Evolutionary conservation across 2,797 vertebrate species (phyloP).

Genomic region (Allobates femoralis): DNA sequence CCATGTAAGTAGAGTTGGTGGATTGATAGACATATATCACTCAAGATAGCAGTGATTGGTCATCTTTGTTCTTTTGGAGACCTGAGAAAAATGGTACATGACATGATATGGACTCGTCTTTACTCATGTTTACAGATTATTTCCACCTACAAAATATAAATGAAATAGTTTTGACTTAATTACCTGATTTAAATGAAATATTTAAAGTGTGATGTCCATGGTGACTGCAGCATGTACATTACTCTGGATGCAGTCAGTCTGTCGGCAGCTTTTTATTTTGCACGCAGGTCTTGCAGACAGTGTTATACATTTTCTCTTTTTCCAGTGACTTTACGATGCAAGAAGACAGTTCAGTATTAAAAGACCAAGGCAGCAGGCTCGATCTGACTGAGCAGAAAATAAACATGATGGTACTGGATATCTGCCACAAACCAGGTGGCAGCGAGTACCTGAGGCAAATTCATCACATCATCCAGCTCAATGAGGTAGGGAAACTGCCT

Average conservation of each 20-base stretch:
- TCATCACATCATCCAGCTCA: conserved; percentile 99
- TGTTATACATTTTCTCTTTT: conserved; percentile 62
- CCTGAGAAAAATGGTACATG: not conserved
- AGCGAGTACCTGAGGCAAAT: conserved; percentile 96
- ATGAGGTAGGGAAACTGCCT: conserved; percentile 97
- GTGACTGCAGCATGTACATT: not conserved
- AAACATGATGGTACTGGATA: conserved; percentile 96
- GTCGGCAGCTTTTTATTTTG: conserved; percentile 8
- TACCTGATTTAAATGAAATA: not conserved
- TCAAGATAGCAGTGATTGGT: not conserved
- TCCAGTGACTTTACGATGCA: conserved; percentile 79
- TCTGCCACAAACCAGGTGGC: conserved; percentile 99
- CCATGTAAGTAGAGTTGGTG: not conserved
- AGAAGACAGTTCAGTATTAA: conserved; percentile 70
- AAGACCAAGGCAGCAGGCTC: conserved; percentile 79
- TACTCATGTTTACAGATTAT: not conserved
- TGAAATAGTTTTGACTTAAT: not conserved
- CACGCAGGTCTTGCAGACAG: not conserved
- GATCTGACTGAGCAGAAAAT: conserved; percentile 98
- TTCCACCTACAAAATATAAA: not conserved
- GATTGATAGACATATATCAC: not conserved
- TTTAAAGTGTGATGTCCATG: no score
- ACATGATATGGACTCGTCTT: not conserved
- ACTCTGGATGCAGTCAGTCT: not conserved
- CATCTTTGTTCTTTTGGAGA: not conserved